Conservation (phyloP, 2,113 vertebrate genomes). For the Lota lota region DNA sequence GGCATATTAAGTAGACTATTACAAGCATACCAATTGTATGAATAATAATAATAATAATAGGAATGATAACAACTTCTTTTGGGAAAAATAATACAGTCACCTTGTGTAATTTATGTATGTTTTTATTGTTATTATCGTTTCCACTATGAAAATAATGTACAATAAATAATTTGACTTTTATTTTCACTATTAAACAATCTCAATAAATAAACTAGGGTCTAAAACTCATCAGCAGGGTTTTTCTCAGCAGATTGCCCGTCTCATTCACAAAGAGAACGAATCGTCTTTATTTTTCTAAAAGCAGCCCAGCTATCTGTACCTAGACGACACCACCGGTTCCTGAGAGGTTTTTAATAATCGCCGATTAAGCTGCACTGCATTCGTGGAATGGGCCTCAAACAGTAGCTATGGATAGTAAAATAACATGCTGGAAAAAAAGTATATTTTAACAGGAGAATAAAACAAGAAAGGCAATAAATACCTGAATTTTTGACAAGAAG, state of each 20-base stretch:
- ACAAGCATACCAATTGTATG: background rate
- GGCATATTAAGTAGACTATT: background rate
- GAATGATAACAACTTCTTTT: background rate
- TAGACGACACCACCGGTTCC: constrained; percentile 67
- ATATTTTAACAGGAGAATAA: background rate
- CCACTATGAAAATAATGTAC: constrained; percentile 99
- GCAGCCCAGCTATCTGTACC: constrained; percentile 62
- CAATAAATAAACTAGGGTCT: constrained; percentile 96
- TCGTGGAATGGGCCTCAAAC: constrained; percentile 39
- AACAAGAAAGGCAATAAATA: constrained; percentile 60
- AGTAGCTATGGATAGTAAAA: constrained; percentile 28
- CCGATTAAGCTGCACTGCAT: constrained; percentile 72
- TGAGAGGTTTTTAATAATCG: constrained; percentile 73
- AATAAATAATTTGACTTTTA: constrained; percentile 97
- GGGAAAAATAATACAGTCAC: constrained; percentile 55
- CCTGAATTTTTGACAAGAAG: constrained; percentile 65
- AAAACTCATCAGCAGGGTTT: constrained; percentile 80
- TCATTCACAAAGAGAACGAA: constrained; percentile 59
- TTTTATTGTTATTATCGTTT: constrained; percentile 82
- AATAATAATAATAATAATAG: constrained; percentile 1
- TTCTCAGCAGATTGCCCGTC: constrained; percentile 33
- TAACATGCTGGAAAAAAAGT: constrained; percentile 39
- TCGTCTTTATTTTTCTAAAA: constrained; percentile 61
- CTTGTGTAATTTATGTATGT: constrained; percentile 65
- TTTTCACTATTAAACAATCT: constrained; percentile 90